Conservation (phyloP, 2,888 invertebrate species). For the Lydus trimaculatus region DNA sequence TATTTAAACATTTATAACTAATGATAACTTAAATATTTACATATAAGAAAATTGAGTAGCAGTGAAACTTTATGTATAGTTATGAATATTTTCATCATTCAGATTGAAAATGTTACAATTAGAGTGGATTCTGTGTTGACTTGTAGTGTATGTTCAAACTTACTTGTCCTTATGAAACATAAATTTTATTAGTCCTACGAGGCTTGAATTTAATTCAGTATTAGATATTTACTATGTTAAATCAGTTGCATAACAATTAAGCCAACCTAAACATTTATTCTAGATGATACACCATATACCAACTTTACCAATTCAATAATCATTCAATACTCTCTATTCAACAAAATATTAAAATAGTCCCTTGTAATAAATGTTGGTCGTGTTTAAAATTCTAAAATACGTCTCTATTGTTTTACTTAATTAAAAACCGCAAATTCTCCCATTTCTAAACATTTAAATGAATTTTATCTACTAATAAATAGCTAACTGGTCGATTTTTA, state of each 20-base stretch:
- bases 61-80: not conserved
- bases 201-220: conserved; percentile 33
- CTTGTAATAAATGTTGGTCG: not conserved
- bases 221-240: conserved; percentile 35
- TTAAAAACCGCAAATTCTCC: conserved; percentile 19
- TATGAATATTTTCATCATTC: not conserved
- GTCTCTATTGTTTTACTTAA: conserved; percentile 19
- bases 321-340: too few relatives aligned
- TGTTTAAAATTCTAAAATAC: conserved; percentile 3
- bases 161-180: conserved; percentile 36
- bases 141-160: conserved; percentile 25
- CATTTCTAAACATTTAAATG: conserved; percentile 10
- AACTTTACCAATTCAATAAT: conserved; percentile 21
- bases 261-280: conserved; percentile 28
- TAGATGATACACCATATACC: conserved; percentile 23
- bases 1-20: conserved; percentile 13
- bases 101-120: conserved; percentile 11
- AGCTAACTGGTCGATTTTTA: too few relatives aligned
- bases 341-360: too few relatives aligned
- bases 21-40: not conserved
- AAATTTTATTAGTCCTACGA: conserved; percentile 35
- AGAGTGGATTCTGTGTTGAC: conserved; percentile 26
- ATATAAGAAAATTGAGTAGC: too few relatives aligned
- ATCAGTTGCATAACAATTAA: conserved; percentile 37
- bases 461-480: conserved; percentile 19